phyloP scores from a whole-genome alignment of 1,140 invertebrate genomes.

The Augochlora pura region DNA sequence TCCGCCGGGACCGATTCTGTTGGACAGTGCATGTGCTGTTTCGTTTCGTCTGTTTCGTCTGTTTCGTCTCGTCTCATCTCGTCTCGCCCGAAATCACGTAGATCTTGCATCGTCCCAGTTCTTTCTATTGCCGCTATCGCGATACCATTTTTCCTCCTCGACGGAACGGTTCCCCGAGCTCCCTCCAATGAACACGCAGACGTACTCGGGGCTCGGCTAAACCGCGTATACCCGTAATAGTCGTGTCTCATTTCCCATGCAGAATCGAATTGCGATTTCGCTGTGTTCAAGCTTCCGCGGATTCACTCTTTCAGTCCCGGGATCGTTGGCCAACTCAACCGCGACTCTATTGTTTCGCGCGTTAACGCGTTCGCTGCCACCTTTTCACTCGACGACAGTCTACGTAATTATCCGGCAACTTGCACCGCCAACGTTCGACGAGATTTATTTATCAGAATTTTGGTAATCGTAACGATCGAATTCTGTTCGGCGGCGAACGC shows the following conservation, averaged over 20 bases:
- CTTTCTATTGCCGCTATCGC: conserved; percentile 24
- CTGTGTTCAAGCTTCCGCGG: conserved; percentile 36
- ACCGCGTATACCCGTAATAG: conserved; percentile 32
- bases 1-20: background rate
- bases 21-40: too few relatives aligned
- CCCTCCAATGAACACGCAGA: background rate
- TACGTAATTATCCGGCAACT: too few relatives aligned
- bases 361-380: background rate
- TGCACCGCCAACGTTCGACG: too few relatives aligned
- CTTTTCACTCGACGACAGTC: too few relatives aligned
- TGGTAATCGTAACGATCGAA: too few relatives aligned
- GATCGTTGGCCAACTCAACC: background rate
- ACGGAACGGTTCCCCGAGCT: conserved; percentile 8
- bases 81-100: conserved; percentile 24
- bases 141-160: conserved; percentile 13
- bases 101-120: conserved; percentile 10
- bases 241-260: background rate
- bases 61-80: conserved; percentile 1
- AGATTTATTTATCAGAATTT: too few relatives aligned
- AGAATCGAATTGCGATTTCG: conserved; percentile 4
- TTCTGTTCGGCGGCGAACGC: too few relatives aligned
- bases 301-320: conserved; percentile 2
- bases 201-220: conserved; percentile 15
- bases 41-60: conserved; percentile 4
- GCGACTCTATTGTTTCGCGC: background rate